Conservation (phyloP, 2,797 vertebrate species). For the Parauchenoglanis ngamensis region DNA sequence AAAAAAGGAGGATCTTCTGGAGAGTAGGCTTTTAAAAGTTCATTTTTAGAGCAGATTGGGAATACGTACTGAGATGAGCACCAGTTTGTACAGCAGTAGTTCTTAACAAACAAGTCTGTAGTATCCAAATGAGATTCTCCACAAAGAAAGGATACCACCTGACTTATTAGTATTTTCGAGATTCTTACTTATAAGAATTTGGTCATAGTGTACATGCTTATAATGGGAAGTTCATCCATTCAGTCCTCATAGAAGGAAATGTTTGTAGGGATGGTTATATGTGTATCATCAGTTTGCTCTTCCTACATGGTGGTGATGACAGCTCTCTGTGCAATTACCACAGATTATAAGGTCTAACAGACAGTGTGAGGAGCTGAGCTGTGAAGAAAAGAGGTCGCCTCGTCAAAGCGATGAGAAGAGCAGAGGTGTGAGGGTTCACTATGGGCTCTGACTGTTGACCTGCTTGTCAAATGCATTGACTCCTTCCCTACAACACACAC, state of each 20-base stretch:
- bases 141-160: background rate
- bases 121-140: background rate
- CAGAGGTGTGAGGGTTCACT: slow-evolving; percentile 61
- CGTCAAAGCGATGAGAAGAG: slow-evolving; percentile 72
- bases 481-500: background rate
- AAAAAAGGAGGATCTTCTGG: background rate
- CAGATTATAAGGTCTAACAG: slow-evolving; percentile 91
- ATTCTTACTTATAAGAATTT: background rate
- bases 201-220: background rate
- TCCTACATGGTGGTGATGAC: slow-evolving; percentile 70
- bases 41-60: background rate
- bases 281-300: background rate
- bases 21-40: background rate
- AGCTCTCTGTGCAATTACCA: slow-evolving; percentile 93
- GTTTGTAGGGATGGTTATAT: background rate
- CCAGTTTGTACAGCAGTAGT: background rate
- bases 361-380: slow-evolving; percentile 80
- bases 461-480: slow-evolving; percentile 2
- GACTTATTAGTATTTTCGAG: background rate
- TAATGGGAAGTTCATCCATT: background rate
- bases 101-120: background rate
- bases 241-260: background rate
- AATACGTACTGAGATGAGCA: background rate
- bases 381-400: slow-evolving; percentile 79
- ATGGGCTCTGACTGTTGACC: slow-evolving; percentile 44